Conservation (phyloP, 64 coral and sea anemone species). For the Actinia equina region DNA sequence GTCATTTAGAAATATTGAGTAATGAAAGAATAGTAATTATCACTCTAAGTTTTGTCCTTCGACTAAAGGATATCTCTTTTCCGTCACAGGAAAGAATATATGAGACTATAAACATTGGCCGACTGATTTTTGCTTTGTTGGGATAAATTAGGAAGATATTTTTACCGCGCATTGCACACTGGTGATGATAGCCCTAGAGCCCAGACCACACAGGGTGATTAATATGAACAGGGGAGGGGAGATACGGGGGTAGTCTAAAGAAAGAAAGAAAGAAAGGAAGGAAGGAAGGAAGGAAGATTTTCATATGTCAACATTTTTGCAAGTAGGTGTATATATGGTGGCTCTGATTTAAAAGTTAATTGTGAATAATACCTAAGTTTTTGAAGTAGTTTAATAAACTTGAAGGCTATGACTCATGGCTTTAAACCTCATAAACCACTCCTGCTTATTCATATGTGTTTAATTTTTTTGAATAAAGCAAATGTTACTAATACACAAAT, state of each 20-base stretch:
- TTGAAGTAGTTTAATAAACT: too few relatives aligned
- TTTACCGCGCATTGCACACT: slow-evolving; percentile 5
- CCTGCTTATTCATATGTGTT: too few relatives aligned
- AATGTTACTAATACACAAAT: too few relatives aligned
- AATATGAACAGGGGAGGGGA: not conserved
- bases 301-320: too few relatives aligned
- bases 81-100: not conserved
- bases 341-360: too few relatives aligned
- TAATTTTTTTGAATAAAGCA: too few relatives aligned
- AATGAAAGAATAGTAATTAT: not conserved
- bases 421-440: too few relatives aligned
- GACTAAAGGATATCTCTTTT: not conserved
- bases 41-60: not conserved
- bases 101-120: not conserved
- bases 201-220: not conserved
- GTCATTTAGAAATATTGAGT: not conserved
- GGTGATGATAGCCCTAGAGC: not conserved
- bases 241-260: not conserved
- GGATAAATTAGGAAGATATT: not conserved
- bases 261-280: too few relatives aligned
- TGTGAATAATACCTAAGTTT: too few relatives aligned
- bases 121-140: not conserved
- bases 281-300: not conserved
- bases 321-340: too few relatives aligned
- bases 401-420: too few relatives aligned